Conservation (phyloP, 2,797 vertebrate species). For the Propithecus perrieri region DNA sequence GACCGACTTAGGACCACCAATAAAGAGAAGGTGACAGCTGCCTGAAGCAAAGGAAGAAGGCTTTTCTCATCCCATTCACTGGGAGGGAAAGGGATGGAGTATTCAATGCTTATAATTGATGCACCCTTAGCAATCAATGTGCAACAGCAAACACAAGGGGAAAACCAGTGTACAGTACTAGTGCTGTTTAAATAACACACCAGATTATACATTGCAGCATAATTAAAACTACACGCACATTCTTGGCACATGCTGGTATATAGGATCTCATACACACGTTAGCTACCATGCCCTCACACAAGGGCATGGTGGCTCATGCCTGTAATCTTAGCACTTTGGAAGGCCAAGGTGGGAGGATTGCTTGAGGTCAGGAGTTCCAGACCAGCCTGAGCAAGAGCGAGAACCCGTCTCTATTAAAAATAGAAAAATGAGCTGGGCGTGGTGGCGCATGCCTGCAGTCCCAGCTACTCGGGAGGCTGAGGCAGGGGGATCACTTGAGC, state of each 20-base stretch:
- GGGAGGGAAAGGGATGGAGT: constrained; percentile 73
- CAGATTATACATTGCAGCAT: constrained; percentile 90
- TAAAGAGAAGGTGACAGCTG: constrained; percentile 80
- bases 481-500: too few species aligned
- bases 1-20: constrained; percentile 76
- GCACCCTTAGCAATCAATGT: constrained; percentile 87
- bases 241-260: constrained; percentile 91
- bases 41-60: constrained; percentile 81
- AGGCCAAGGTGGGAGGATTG: too few species aligned
- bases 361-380: too few species aligned
- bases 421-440: too few species aligned
- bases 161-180: constrained; percentile 93
- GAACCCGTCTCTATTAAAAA: too few species aligned
- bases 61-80: constrained; percentile 81
- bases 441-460: too few species aligned
- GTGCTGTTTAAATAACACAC: constrained; percentile 95
- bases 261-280: constrained; percentile 82
- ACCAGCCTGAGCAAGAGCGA: too few species aligned
- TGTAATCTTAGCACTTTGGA: too few species aligned
- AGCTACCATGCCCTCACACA: constrained; percentile 81
- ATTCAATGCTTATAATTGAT: constrained; percentile 85
- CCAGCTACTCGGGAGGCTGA: too few species aligned
- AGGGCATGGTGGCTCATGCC: background rate
- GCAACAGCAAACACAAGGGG: constrained; percentile 88
- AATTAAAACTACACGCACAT: constrained; percentile 88